Evolutionary conservation across 1,140 invertebrate species (phyloP).

Genomic region (Drosophila pandora): DNA sequence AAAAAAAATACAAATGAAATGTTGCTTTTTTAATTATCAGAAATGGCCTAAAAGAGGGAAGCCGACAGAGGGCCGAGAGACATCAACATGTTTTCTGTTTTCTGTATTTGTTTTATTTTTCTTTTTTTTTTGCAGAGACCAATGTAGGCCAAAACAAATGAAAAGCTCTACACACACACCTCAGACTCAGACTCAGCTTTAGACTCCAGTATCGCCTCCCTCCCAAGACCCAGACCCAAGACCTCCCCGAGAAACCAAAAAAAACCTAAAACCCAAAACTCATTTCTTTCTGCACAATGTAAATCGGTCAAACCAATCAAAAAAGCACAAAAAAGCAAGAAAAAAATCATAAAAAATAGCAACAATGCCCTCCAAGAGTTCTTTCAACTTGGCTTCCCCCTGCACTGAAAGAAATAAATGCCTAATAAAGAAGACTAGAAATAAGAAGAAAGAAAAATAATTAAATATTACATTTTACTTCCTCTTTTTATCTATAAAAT

Average conservation of each 20-base stretch:
- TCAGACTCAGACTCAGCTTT: background rate
- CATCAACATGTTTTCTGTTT: constrained; percentile 27
- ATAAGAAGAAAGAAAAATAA: background rate
- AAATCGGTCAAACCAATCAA: constrained; percentile 81
- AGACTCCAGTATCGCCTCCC: background rate
- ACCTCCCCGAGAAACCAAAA: no score
- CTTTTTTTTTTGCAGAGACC: background rate
- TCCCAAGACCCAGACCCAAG: background rate
- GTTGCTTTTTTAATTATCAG: constrained; percentile 69
- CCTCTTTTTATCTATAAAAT: no score
- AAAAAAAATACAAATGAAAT: constrained; percentile 24
- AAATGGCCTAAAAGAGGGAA: constrained; percentile 39
- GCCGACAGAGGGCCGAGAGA: constrained; percentile 7
- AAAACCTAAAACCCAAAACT: constrained; percentile 44
- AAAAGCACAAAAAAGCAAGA: constrained; percentile 50
- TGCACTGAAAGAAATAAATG: constrained; percentile 14
- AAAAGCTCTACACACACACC: constrained; percentile 33
- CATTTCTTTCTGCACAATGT: constrained; percentile 77
- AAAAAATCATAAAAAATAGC: constrained; percentile 26
- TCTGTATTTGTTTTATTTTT: no score
- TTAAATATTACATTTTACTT: background rate
- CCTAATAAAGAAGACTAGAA: background rate
- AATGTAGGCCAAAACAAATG: constrained; percentile 65
- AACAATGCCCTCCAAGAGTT: constrained; percentile 50
- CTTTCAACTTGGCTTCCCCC: constrained; percentile 44